Conservation (phyloP, 2,888 invertebrate genomes). For the Byasa hedistus region DNA sequence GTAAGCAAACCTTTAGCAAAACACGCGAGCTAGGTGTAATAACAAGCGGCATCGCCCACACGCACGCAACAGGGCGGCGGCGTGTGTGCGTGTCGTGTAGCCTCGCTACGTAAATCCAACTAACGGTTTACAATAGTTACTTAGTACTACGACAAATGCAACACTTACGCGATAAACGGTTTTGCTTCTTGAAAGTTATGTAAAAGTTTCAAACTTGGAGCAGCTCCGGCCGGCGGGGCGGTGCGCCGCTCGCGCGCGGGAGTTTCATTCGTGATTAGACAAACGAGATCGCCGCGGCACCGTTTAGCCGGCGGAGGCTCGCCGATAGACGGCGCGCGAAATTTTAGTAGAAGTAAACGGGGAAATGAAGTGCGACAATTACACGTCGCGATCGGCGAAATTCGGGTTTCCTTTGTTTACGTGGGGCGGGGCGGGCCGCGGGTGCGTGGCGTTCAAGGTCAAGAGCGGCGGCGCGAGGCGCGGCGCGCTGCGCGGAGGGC, state of each 20-base stretch:
- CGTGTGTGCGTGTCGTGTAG: conserved; percentile 25
- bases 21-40: conserved; percentile 33
- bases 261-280: conserved; percentile 15
- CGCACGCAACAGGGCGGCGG: conserved; percentile 28
- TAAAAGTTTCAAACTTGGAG: conserved; percentile 29
- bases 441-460: conserved; percentile 72
- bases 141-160: conserved; percentile 11
- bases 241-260: conserved; percentile 25
- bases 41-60: conserved; percentile 21
- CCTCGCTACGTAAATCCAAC: conserved; percentile 17
- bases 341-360: background rate
- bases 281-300: conserved; percentile 14
- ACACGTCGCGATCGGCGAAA: conserved; percentile 46
- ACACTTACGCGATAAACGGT: conserved; percentile 6
- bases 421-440: conserved; percentile 65
- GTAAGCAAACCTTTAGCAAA: conserved; percentile 35
- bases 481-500: conserved; percentile 50
- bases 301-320: background rate
- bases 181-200: conserved; percentile 9
- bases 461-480: conserved; percentile 69
- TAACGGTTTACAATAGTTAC: conserved; percentile 10
- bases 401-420: conserved; percentile 77
- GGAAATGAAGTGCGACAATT: conserved; percentile 11
- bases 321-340: background rate
- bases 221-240: conserved; percentile 31